phyloP scores from a whole-genome alignment of 1,140 invertebrate species.

The Papilio machaon region DNA sequence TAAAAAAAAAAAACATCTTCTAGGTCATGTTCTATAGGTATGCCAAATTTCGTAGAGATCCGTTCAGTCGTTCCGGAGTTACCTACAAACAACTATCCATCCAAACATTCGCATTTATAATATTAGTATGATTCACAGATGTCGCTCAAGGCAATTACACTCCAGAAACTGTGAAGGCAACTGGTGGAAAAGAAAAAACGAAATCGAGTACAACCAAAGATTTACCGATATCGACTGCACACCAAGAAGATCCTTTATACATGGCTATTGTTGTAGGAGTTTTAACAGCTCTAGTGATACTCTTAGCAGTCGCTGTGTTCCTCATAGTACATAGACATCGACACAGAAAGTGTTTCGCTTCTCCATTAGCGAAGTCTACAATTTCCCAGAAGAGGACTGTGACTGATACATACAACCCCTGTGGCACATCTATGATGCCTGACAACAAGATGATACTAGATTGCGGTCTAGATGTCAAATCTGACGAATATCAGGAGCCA shows the following conservation, averaged over 20 bases:
- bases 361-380: constrained; percentile 86
- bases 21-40: no score
- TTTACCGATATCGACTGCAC: constrained; percentile 85
- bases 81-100: no score
- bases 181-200: constrained; percentile 78
- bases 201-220: constrained; percentile 79
- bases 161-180: constrained; percentile 80
- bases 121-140: constrained; percentile 72
- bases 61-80: no score
- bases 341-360: constrained; percentile 89
- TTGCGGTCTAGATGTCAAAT: constrained; percentile 82
- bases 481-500: constrained; percentile 90
- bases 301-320: constrained; percentile 88
- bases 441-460: constrained; percentile 81
- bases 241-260: constrained; percentile 88
- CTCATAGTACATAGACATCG: constrained; percentile 89
- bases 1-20: no score
- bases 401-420: constrained; percentile 71
- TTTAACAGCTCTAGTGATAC: constrained; percentile 89
- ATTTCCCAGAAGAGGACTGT: constrained; percentile 60
- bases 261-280: constrained; percentile 92
- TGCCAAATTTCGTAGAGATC: no score
- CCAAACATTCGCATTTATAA: no score
- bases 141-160: constrained; percentile 89
- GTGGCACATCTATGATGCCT: constrained; percentile 82